Base-by-base conservation (phyloP, 2,113 vertebrate species). In the Cinclus mexicanus region DNA sequence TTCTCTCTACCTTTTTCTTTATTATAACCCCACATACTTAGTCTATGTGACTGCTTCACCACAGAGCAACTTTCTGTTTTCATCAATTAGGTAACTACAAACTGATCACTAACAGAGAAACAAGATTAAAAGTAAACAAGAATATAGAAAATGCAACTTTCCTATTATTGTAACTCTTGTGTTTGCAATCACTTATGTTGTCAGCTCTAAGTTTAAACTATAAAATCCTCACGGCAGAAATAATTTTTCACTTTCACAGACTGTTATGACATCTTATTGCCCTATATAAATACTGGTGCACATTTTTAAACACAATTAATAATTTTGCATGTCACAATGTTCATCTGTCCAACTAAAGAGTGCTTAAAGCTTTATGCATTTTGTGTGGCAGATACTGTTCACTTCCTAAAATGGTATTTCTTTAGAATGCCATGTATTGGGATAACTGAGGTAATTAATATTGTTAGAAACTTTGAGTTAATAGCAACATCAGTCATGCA, bases 171-270 rank as follows among this genome's bases (percentile, higher is more conserved):
- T 47, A 90, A 85, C 41, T 64, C 14, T 49, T 2, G 6, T 71
- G 39, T 59, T 94, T 93, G 69, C 50, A 82, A 61, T 84, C 74
- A 46, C 44, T 87, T 90, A 90, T 41, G 35, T 56, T 87, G 64
- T 53, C 91, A 91, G 42, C 12, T 78, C 37, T 72, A 64, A 79
- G 37, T 92, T 89, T 84, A 79, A 26, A 59, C 39, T 59, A 22
- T 55, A 78, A 89, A 67, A 17, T 89, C 67, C 50, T 72, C 61
- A 85, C 83, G 61, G 67, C 20, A 93, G 46, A 76, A 76, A 68
- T 15, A 4, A 57, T 96, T 95, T 82, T 96, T 94, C 67, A 79
- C 11, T 61, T 89, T 87, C 41, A n/a, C 28, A 56, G 85, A 77
- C 9, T 33, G 9, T 46, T 87, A 87, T 55, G 25, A 18, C 28